These are phyloP conservation scores for Alosa alosa DNA, from an alignment of 2,113 vertebrate species.

Conservation along the genomic window DNA sequence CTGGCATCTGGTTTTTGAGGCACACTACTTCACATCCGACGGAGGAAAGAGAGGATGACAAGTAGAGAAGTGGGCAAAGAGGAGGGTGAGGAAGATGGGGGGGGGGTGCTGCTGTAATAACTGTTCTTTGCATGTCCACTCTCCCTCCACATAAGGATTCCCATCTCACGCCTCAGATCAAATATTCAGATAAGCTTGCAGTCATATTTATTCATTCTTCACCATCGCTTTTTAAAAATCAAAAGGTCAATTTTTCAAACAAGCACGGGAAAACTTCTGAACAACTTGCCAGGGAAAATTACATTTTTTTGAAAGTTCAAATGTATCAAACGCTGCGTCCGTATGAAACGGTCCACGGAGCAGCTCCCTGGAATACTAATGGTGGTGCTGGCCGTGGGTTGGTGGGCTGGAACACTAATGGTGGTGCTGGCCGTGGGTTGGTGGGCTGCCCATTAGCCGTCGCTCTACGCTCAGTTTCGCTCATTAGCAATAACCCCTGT, in stretches of 20 bases:
- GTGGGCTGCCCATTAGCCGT: background rate
- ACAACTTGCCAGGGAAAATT: background rate
- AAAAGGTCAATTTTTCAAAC: no score
- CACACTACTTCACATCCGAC: background rate
- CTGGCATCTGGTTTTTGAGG: background rate
- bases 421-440: background rate
- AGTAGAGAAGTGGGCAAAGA: background rate
- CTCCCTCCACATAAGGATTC: background rate
- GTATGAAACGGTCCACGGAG: background rate
- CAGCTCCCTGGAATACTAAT: background rate
- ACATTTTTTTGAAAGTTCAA: background rate
- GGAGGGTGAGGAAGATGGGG: constrained; percentile 44
- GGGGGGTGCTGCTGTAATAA: background rate
- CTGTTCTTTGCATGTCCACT: background rate
- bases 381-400: background rate
- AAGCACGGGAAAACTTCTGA: no score
- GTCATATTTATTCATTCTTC: background rate
- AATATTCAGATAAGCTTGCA: background rate
- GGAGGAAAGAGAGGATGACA: background rate
- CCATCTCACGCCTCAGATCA: background rate
- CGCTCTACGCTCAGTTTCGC: constrained; percentile 72
- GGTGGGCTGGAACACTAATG: background rate
- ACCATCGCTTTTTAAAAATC: background rate
- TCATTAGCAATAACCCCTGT: constrained; percentile 72
- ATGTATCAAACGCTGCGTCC: background rate